Evolutionary conservation across 92 coral and sea anemone species (phyloP), one percentile per base, ranked within the genome.

Genomic region (Parazoanthus darwini): DNA sequence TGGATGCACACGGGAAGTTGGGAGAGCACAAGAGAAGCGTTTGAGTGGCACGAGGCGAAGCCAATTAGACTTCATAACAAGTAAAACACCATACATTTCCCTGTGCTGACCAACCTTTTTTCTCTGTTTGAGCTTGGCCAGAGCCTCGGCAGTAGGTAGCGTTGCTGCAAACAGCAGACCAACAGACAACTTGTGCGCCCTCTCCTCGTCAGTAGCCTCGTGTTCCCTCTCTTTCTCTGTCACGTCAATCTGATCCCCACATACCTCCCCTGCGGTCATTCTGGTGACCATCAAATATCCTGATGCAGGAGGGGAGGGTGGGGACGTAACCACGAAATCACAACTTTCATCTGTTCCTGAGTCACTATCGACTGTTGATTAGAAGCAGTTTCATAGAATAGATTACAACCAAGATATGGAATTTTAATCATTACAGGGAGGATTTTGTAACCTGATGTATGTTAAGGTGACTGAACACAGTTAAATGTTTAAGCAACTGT

Each of bases 301-400:
- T 43, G 99, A 95, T 2, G 97, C 91, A 71, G 99, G 99, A 44
- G 97, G 99, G 89, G 99, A 93, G 85, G 98, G 96, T 86, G 95
- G 96, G 65, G 92, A 85, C 23, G 90, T 56, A 22, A 83, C 93
- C 68, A 94, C 90, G 36, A 90, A 92, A 72, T 96, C 99, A 65
- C 96, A 91, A 85, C 94, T 94, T 80, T 97, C 99, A 71, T 97
- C 99, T 36, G 98, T 94, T 65, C 99, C 99, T 0, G 99, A 97
- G 87, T 97, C 99, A 85, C 95, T 98, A 50, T 95, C 99, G 80
- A 91, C 99, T 93, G 85, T 10, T 84, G 65, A 35, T 84, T 2
- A 35, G 18, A 75, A 78, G 9, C 35, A 59, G 13, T 35, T 10
- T 23, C 29, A 48, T 13, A 43, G 14, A 44, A 42, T 63, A 8